Percentiles rank a stretch among this genome's conserved stretches.
Evolutionary conservation across 2,888 invertebrate genomes (phyloP).

Genomic region (Oligia latruncula): DNA sequence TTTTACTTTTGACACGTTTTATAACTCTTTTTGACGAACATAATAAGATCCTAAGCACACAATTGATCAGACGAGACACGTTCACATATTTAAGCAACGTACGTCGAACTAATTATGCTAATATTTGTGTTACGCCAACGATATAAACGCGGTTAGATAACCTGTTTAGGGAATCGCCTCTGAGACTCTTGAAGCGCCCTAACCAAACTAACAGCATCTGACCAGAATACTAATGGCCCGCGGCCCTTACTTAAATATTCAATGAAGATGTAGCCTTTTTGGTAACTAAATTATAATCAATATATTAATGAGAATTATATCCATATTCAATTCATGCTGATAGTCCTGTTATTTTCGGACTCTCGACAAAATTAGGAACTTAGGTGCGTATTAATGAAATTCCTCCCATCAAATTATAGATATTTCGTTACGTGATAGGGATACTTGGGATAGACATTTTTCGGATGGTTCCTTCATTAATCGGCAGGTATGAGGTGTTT

Average conservation of each 20-base stretch:
- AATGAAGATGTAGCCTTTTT: slow-evolving; percentile 79
- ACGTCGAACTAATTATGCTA: slow-evolving; percentile 85
- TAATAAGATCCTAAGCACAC: slow-evolving; percentile 36
- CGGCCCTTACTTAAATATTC: slow-evolving; percentile 78
- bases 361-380: slow-evolving; percentile 62
- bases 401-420: slow-evolving; percentile 69
- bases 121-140: slow-evolving; percentile 84
- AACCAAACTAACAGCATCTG: slow-evolving; percentile 83
- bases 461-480: slow-evolving; percentile 64
- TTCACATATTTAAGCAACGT: slow-evolving; percentile 78
- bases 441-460: slow-evolving; percentile 67
- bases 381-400: slow-evolving; percentile 68
- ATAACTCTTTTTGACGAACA: slow-evolving; percentile 20
- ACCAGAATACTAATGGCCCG: slow-evolving; percentile 83
- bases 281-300: slow-evolving; percentile 76
- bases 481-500: slow-evolving; percentile 63
- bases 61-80: slow-evolving; percentile 70
- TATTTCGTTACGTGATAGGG: slow-evolving; percentile 69
- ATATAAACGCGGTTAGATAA: slow-evolving; percentile 87
- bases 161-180: slow-evolving; percentile 86
- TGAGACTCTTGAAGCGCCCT: slow-evolving; percentile 82
- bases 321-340: slow-evolving; percentile 61
- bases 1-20: slow-evolving; percentile 9
- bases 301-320: slow-evolving; percentile 72
- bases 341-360: slow-evolving; percentile 61